Percentiles rank a stretch among this genome's conserved stretches.
Conservation (phyloP, 2,113 vertebrate species). For the Phocoena phocoena region DNA sequence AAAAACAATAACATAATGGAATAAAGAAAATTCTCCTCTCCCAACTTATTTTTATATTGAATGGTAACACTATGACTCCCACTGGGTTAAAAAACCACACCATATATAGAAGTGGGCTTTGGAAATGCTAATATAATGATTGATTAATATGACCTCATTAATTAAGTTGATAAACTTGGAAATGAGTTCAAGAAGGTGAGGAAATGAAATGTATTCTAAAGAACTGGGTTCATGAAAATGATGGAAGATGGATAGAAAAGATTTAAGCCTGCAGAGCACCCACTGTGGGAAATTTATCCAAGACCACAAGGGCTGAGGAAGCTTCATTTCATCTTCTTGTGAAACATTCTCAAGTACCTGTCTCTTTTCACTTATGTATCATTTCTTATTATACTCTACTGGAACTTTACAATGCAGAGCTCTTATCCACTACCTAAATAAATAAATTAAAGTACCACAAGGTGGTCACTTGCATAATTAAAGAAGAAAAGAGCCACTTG, state of each 20-base stretch:
- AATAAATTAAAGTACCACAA: conserved; percentile 36
- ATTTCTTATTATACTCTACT: background rate
- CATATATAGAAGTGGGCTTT: background rate
- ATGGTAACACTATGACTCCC: background rate
- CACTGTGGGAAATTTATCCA: background rate
- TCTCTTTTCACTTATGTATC: background rate
- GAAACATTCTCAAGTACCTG: background rate
- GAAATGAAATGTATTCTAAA: background rate
- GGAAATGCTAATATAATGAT: background rate
- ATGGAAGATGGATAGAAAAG: background rate
- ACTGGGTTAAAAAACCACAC: background rate
- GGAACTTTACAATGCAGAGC: background rate
- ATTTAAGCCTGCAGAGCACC: background rate
- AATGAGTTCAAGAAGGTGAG: background rate
- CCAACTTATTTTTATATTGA: background rate
- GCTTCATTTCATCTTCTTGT: background rate
- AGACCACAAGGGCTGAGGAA: background rate
- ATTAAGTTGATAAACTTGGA: background rate
- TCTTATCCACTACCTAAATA: background rate
- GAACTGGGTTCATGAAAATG: background rate
- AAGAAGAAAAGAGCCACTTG: background rate
- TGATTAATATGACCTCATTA: background rate
- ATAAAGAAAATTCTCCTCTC: background rate
- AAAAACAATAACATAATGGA: background rate
- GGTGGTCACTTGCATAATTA: conserved; percentile 57